Percentiles rank a stretch among this genome's conserved stretches.
Evolutionary conservation across 2,113 vertebrate genomes (phyloP).

Genomic region (Cygnus buccinator): DNA sequence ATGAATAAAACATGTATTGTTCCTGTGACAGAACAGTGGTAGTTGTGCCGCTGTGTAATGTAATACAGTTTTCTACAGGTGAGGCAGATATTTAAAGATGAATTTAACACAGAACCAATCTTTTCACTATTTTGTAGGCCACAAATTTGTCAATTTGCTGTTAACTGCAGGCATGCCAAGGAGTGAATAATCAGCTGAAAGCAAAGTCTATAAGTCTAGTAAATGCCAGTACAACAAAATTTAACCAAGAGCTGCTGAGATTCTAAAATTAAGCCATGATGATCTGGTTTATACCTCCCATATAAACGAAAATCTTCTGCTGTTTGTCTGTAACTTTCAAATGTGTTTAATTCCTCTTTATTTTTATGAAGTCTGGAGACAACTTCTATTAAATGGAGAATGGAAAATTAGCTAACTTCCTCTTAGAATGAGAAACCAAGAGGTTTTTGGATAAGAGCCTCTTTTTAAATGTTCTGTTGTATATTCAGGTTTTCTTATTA

Average conservation of each 20-base stretch:
- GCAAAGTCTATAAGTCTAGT: not conserved
- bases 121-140: not conserved
- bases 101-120: not conserved
- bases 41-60: not conserved
- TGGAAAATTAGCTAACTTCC: not conserved
- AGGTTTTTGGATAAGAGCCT: not conserved
- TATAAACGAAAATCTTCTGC: not conserved
- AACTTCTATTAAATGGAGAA: not conserved
- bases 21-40: not conserved
- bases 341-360: not conserved
- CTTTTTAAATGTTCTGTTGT: not conserved
- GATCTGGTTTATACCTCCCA: not conserved
- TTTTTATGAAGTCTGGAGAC: not conserved
- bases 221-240: not conserved
- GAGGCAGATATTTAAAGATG: slow-evolving; percentile 26
- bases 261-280: not conserved
- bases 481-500: not conserved
- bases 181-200: slow-evolving; percentile 6
- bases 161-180: not conserved
- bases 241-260: not conserved
- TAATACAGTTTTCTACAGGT: not conserved
- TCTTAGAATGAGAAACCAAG: not conserved
- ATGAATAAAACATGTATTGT: slow-evolving; percentile 43
- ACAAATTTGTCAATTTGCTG: not conserved
- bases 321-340: not conserved